Percentiles rank a stretch among this genome's conserved stretches.
phyloP scores from a whole-genome alignment of 2,888 invertebrate genomes.

The Drosophila sordidapex region DNA sequence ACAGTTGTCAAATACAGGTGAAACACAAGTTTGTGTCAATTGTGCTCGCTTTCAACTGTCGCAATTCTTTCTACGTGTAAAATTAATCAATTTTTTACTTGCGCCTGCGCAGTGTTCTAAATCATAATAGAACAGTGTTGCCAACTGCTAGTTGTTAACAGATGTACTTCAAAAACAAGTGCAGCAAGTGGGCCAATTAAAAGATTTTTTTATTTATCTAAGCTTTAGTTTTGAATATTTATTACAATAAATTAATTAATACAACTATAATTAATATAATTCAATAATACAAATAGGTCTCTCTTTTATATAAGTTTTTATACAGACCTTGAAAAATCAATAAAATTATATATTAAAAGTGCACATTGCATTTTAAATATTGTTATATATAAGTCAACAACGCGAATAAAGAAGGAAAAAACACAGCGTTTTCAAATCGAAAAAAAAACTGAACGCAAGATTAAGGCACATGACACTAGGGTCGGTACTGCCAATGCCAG shows the following conservation, averaged over 20 bases:
- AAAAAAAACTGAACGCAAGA: neutral
- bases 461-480: neutral
- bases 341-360: neutral
- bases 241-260: neutral
- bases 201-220: neutral
- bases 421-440: neutral
- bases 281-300: neutral
- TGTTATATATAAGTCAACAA: neutral
- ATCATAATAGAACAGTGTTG: conserved; percentile 4
- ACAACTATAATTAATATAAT: neutral
- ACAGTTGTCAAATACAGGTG: neutral
- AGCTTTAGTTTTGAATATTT: neutral
- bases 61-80: conserved; percentile 9
- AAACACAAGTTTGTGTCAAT: conserved; percentile 19
- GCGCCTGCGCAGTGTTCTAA: conserved; percentile 40
- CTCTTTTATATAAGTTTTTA: neutral
- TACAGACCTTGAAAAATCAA: neutral
- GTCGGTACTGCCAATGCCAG: neutral
- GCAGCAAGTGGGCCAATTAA: conserved; percentile 19
- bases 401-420: neutral
- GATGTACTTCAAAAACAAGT: neutral
- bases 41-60: conserved; percentile 3
- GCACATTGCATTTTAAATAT: neutral
- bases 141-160: conserved; percentile 3
- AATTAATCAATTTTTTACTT: conserved; percentile 56